Conservation (phyloP, 2,888 invertebrate genomes). For the Holacanthella duospinosa region DNA sequence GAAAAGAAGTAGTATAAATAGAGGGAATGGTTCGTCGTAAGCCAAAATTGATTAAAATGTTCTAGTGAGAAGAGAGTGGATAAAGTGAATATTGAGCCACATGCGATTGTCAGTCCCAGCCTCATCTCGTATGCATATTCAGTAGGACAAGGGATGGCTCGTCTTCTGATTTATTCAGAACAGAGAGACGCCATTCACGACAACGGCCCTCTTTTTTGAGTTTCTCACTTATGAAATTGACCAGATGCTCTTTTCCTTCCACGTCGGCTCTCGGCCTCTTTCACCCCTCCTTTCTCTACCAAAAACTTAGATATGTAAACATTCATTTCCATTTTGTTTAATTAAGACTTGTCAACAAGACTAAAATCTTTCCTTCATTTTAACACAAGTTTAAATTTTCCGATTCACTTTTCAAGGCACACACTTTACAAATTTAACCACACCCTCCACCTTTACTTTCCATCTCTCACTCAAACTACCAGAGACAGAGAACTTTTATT, state of each 20-base stretch:
- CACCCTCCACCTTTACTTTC: no score
- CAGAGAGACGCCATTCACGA: not conserved
- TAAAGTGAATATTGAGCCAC: not conserved
- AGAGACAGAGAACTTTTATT: not conserved
- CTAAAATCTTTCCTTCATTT: not conserved
- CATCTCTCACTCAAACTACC: no score
- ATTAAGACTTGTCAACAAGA: constrained; percentile 5
- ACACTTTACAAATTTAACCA: no score
- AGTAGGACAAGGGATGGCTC: not conserved
- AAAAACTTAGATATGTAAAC: constrained; percentile 1
- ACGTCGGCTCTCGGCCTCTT: not conserved
- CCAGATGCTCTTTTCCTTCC: constrained; percentile 2
- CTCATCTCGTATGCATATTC: constrained; percentile 1
- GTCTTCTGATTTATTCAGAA: not conserved
- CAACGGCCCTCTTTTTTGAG: not conserved
- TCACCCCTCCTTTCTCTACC: not conserved
- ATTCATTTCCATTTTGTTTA: constrained; percentile 4
- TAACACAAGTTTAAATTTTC: not conserved
- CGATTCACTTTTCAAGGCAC: not conserved
- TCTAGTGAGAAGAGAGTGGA: not conserved
- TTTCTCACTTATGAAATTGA: constrained; percentile 3
- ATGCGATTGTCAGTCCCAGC: constrained; percentile 1
- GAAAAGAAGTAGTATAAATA: not conserved
- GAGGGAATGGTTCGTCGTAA: not conserved
- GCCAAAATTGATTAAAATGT: constrained; percentile 2